Conservation (phyloP, 2,888 invertebrate genomes). For the Nezara viridula region DNA sequence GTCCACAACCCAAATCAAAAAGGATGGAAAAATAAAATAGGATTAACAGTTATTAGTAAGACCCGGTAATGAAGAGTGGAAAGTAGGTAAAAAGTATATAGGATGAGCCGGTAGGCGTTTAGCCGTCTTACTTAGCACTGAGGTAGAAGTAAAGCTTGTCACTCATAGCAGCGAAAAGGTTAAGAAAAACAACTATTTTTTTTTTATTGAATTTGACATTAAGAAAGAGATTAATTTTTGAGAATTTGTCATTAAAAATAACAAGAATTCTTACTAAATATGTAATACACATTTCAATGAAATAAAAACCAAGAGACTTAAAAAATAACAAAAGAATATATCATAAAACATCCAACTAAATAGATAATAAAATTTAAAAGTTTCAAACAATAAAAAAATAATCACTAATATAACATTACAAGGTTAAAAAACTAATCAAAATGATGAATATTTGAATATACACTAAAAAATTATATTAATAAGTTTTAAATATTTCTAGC, state of each 20-base stretch:
- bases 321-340: constrained; percentile 18
- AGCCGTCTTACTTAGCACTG: no score
- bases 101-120: no score
- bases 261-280: neutral
- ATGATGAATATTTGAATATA: neutral
- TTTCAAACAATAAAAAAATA: neutral
- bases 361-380: neutral
- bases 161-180: no score
- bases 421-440: neutral
- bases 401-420: neutral
- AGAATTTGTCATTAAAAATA: neutral
- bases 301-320: neutral
- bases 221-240: neutral
- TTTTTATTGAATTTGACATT: neutral
- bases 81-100: no score
- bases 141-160: no score
- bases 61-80: no score
- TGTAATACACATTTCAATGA: neutral
- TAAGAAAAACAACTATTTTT: neutral
- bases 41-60: no score
- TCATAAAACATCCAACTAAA: neutral
- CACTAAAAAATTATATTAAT: neutral
- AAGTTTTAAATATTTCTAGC: neutral
- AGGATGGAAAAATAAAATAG: no score
- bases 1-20: no score